phyloP scores from a whole-genome alignment of 2,113 vertebrate genomes.

The Elanoides forficatus region DNA sequence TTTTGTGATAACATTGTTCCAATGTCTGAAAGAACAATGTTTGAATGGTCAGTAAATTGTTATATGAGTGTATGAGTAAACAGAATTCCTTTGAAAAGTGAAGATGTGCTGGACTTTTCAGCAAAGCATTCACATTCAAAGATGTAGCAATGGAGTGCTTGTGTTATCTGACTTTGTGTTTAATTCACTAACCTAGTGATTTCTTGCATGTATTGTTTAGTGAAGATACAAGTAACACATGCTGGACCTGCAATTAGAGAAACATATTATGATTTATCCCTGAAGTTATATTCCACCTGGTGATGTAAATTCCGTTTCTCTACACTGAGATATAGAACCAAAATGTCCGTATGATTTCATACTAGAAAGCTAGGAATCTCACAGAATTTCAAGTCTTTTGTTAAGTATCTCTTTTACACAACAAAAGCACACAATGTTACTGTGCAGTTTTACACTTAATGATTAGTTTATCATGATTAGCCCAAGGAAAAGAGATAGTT shows the following conservation, averaged over 20 bases:
- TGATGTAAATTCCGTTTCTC: neutral
- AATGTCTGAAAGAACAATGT: neutral
- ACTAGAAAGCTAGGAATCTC: neutral
- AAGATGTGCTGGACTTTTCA: neutral
- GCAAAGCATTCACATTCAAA: neutral
- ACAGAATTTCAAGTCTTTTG: neutral
- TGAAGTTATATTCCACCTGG: neutral
- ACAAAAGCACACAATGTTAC: neutral
- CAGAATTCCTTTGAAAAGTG: neutral
- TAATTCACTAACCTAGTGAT: neutral
- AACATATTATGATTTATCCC: neutral
- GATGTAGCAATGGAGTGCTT: neutral
- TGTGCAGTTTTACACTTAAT: neutral
- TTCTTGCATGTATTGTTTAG: neutral
- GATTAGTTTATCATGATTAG: neutral
- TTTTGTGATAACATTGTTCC: neutral
- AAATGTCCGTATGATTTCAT: neutral
- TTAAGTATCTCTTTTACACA: neutral
- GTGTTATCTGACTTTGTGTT: neutral
- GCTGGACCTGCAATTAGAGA: neutral
- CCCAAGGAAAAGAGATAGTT: neutral
- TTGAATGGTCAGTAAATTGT: neutral
- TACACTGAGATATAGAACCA: neutral
- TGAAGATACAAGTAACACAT: neutral
- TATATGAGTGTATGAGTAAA: neutral